Evolutionary conservation across 2,797 vertebrate species (phyloP).

Genomic region (Pseudopleuronectes americanus): DNA sequence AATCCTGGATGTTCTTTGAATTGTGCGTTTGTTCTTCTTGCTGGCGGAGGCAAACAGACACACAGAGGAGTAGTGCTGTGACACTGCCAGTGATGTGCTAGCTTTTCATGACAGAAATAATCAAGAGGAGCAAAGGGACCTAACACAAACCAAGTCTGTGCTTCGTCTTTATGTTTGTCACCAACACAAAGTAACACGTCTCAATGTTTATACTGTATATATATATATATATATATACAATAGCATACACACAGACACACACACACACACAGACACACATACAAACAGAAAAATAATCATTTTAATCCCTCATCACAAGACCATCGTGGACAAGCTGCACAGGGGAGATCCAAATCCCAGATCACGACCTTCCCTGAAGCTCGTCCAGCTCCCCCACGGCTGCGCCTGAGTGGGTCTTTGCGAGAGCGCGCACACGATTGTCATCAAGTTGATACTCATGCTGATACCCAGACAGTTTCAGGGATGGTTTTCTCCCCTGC

Average conservation of each 20-base stretch:
- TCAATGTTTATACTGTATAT: background rate
- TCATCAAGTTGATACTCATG: slow-evolving; percentile 8
- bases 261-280: slow-evolving; percentile 14
- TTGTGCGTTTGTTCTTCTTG: slow-evolving; percentile 20
- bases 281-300: slow-evolving; percentile 33
- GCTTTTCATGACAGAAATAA: slow-evolving; percentile 29
- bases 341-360: slow-evolving; percentile 63
- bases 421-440: slow-evolving; percentile 21
- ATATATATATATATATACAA: background rate
- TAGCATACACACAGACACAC: slow-evolving; percentile 25
- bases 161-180: background rate
- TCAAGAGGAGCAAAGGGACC: slow-evolving; percentile 2
- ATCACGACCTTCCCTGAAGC: slow-evolving; percentile 56
- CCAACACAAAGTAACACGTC: slow-evolving; percentile 4
- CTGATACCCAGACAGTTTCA: slow-evolving; percentile 30
- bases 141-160: slow-evolving; percentile 3
- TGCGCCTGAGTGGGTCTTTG: slow-evolving; percentile 43
- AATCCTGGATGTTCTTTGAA: slow-evolving; percentile 25
- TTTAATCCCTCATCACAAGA: slow-evolving; percentile 60
- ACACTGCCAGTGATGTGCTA: slow-evolving; percentile 10
- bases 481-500: slow-evolving; percentile 27
- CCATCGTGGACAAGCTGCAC: slow-evolving; percentile 42
- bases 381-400: slow-evolving; percentile 38
- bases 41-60: slow-evolving; percentile 16
- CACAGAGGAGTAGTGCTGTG: slow-evolving; percentile 9